Evolutionary conservation across 2,113 vertebrate genomes (phyloP).

Genomic region (Rhinopomastus cyanomelas): DNA sequence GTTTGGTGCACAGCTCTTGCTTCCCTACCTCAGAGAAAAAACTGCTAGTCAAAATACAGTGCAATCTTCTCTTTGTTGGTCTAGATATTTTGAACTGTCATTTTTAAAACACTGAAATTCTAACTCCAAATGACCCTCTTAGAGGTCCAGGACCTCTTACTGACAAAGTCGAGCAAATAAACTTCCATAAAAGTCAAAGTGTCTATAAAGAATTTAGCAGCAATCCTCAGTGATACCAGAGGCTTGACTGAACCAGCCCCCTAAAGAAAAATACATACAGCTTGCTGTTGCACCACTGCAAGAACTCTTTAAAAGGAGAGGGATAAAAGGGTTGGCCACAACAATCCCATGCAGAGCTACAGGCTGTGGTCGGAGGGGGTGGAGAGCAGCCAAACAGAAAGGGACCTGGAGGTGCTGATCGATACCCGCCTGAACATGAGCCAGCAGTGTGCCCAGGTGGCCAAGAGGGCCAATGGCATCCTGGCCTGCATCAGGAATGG

Average conservation of each 20-base stretch:
- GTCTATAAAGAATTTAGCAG: conserved; percentile 34
- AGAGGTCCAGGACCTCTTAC: conserved; percentile 42
- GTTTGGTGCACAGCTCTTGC: not conserved
- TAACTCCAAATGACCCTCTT: conserved; percentile 38
- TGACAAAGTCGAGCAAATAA: conserved; percentile 16
- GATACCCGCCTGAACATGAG: no score
- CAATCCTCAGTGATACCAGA: not conserved
- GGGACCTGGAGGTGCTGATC: no score
- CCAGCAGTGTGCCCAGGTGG: no score
- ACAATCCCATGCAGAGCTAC: no score
- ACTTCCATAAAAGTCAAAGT: conserved; percentile 1
- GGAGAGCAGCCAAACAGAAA: no score
- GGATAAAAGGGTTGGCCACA: no score
- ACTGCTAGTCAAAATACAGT: not conserved
- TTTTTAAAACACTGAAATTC: conserved; percentile 23
- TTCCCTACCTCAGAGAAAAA: not conserved
- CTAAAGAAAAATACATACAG: not conserved
- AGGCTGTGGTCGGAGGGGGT: no score
- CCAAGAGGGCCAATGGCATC: no score
- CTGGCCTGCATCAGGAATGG: no score
- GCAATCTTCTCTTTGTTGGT: not conserved
- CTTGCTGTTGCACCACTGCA: not conserved
- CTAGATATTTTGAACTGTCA: not conserved
- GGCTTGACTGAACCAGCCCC: not conserved
- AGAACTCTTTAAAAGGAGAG: no score